A percentile compares a stretch with the other conserved stretches of the same genome.
Conservation (phyloP, 2,888 invertebrate species). For the Colostygia pectinataria region DNA sequence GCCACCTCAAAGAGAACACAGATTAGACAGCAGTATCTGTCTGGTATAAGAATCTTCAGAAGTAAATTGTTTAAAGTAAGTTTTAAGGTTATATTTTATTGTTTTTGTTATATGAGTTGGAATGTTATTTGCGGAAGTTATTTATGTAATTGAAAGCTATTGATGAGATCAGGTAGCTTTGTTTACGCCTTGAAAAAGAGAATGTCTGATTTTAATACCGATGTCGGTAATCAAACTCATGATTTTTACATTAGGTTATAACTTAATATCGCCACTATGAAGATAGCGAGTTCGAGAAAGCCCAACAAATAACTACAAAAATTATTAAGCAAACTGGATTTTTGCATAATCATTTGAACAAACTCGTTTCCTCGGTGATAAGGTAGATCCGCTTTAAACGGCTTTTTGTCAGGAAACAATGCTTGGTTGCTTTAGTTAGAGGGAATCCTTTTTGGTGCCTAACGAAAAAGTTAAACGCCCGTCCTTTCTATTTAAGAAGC, state of each 20-base stretch:
- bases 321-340: constrained; percentile 41
- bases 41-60: not conserved
- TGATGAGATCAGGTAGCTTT: too few relatives aligned
- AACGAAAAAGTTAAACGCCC: constrained; percentile 44
- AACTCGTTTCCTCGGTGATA: constrained; percentile 48
- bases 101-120: too few relatives aligned
- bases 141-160: too few relatives aligned
- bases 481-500: constrained; percentile 1
- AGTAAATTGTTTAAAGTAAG: constrained; percentile 6
- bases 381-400: constrained; percentile 41
- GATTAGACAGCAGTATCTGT: constrained; percentile 13
- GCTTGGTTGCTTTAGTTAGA: constrained; percentile 38
- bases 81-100: too few relatives aligned
- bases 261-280: too few relatives aligned
- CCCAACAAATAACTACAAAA: constrained; percentile 13
- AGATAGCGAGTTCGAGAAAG: too few relatives aligned
- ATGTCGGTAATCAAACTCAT: too few relatives aligned
- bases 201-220: too few relatives aligned
- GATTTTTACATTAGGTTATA: too few relatives aligned
- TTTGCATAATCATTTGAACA: constrained; percentile 44
- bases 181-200: too few relatives aligned
- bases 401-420: constrained; percentile 49
- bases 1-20: constrained; percentile 15
- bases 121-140: too few relatives aligned
- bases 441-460: constrained; percentile 31